Evolutionary conservation across 2,888 invertebrate species (phyloP).

Genomic region (Hecatera dysodea): DNA sequence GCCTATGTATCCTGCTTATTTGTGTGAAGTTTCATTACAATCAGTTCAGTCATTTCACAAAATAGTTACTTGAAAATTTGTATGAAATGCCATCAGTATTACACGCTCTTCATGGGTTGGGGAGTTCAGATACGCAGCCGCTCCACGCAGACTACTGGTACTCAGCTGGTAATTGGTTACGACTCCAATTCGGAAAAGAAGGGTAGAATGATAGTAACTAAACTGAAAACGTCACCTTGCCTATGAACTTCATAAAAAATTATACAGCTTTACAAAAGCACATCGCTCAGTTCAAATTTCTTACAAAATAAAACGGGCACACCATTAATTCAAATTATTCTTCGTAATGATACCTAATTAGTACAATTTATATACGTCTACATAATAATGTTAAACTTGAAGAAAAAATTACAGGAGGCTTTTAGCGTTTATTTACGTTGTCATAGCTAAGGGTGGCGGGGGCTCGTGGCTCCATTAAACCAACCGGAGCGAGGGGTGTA

Average conservation of each 20-base stretch:
- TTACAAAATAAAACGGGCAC: slow-evolving; percentile 13
- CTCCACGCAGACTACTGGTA: no score
- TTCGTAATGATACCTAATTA: slow-evolving; percentile 53
- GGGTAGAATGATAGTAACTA: no score
- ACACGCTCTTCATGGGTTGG: no score
- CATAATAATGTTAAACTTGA: slow-evolving; percentile 63
- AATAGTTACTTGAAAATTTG: no score
- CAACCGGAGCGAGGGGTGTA: slow-evolving; percentile 66
- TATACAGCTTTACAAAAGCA: not conserved
- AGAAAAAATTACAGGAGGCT: slow-evolving; percentile 71
- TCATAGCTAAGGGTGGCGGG: slow-evolving; percentile 63
- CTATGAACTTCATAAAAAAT: not conserved
- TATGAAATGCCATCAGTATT: no score
- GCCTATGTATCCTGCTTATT: no score
- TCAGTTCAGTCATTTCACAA: no score
- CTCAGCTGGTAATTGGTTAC: no score
- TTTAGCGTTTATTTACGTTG: slow-evolving; percentile 72
- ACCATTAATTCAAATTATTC: slow-evolving; percentile 30
- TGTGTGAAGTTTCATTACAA: no score
- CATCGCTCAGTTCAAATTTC: not conserved
- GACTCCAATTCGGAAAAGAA: no score
- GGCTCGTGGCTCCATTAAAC: slow-evolving; percentile 69
- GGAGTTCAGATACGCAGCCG: no score
- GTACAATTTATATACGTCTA: slow-evolving; percentile 56
- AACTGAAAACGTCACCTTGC: no score